These are phyloP conservation scores for Conus ventricosus DNA, from an alignment of 1,140 invertebrate species.

Conservation along the genomic window DNA sequence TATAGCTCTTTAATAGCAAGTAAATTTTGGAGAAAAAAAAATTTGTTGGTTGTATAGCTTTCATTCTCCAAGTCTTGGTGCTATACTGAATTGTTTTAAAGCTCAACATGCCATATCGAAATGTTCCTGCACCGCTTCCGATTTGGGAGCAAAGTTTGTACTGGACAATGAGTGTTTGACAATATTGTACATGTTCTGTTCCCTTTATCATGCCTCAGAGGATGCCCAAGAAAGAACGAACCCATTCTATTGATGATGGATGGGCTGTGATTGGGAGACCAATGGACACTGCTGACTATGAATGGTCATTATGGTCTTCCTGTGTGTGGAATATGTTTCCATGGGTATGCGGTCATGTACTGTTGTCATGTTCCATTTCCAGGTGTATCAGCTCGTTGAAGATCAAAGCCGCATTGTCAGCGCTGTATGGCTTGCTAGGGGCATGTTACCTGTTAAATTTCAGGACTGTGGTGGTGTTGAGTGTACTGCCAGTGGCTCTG, in stretches of 20 bases:
- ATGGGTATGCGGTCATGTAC: slow-evolving; percentile 55
- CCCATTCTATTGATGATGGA: slow-evolving; percentile 11
- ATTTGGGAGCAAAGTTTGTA: slow-evolving; percentile 22
- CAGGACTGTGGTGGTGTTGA: slow-evolving; percentile 44
- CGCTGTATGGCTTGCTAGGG: slow-evolving; percentile 40
- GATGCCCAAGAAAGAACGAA: slow-evolving; percentile 22
- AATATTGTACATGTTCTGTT: slow-evolving; percentile 12
- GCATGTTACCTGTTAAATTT: slow-evolving; percentile 54
- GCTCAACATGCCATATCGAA: too few relatives aligned
- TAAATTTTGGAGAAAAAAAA: too few relatives aligned
- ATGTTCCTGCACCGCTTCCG: slow-evolving; percentile 11
- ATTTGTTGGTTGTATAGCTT: too few relatives aligned
- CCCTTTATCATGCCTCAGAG: slow-evolving; percentile 26
- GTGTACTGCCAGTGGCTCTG: slow-evolving; percentile 50
- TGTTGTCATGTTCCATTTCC: slow-evolving; percentile 45
- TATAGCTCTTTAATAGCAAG: too few relatives aligned
- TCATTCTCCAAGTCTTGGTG: too few relatives aligned
- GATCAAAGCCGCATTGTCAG: slow-evolving; percentile 19
- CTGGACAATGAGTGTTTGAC: slow-evolving; percentile 5
- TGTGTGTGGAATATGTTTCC: slow-evolving; percentile 54
- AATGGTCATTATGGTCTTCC: slow-evolving; percentile 61
- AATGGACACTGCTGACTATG: slow-evolving; percentile 62
- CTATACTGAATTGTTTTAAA: too few relatives aligned
- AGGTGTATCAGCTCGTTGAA: background rate
- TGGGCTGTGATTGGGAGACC: slow-evolving; percentile 20